Percentiles rank a stretch among this genome's conserved stretches.
Conservation (phyloP, 2,113 vertebrate species). For the Brachypteracias leptosomus region DNA sequence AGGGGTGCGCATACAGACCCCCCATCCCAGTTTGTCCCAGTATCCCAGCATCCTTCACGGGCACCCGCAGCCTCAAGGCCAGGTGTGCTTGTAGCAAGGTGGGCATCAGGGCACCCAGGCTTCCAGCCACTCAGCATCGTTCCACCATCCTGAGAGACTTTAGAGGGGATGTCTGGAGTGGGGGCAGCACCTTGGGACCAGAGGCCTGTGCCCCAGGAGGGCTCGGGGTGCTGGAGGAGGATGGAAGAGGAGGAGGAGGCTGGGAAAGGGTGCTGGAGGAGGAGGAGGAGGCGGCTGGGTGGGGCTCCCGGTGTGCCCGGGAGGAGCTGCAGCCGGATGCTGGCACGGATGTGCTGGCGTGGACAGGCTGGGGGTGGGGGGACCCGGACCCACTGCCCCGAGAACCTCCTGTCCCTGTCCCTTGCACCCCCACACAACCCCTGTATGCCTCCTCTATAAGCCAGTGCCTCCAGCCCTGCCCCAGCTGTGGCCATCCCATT, state of each 20-base stretch:
- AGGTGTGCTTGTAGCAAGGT: background rate
- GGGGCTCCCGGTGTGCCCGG: background rate
- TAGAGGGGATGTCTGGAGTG: background rate
- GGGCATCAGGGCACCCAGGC: accelerated
- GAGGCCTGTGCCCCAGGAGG: background rate
- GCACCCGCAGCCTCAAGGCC: background rate
- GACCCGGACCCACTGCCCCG: accelerated
- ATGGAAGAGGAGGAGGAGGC: background rate
- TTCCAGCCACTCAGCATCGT: background rate
- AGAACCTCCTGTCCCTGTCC: background rate
- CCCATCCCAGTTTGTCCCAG: background rate
- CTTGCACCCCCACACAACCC: no score
- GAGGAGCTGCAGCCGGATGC: constrained; percentile 64
- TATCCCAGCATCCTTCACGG: background rate
- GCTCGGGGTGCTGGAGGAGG: background rate
- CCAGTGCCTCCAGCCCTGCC: background rate
- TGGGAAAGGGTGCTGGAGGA: constrained; percentile 23
- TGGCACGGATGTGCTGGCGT: constrained; percentile 65
- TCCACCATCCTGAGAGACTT: background rate
- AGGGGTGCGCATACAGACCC: accelerated
- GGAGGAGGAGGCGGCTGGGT: constrained; percentile 14
- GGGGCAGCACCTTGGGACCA: accelerated
- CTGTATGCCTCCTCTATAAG: background rate
- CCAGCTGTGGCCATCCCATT: background rate
- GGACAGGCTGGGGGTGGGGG: background rate